Evolutionary conservation across 2,113 vertebrate species (phyloP), one percentile per base, ranked within the genome.

Genomic region (Hemicordylus capensis): DNA sequence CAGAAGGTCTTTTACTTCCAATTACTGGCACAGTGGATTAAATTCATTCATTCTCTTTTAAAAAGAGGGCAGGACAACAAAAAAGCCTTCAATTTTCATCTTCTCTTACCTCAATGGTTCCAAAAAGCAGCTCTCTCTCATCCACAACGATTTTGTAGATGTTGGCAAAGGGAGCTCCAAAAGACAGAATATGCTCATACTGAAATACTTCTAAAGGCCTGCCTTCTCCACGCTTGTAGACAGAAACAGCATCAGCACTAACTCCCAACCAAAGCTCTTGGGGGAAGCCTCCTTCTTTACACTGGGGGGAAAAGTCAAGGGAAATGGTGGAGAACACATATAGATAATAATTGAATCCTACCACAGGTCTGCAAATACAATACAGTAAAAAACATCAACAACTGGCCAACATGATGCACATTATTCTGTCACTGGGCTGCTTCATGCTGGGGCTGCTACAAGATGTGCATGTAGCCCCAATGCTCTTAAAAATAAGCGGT

Each of bases 141-240:
- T 99, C 98, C 28, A 99, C 97, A 0, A 98, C 95, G 0, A 99
- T 99, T 96, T 98, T 99, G 96, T 99, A 99, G 0, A 97, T 95
- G 91, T 98, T 99, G 79, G 98, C 94, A 88, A 97, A 96, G 0
- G 99, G 99, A 0, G 99, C 98, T 12, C 98, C 98, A 1, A 99
- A 99, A 6, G 99, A 99, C 20, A 99, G 96, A 88, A 99, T 99
- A 77, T 97, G 97, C 2, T 99, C 99, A 0, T 99, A 99, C 9
- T 97, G 97, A 93, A 99, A 99, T 76, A 98, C 96, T 92, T 99
- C 98, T 91, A 99, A 90, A 0, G 98, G 98, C 84, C 96, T 96
- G 1, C 97, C 96, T 90, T 99, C 98, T 2, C 98, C 98, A 1
- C 98, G 97, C 80, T 99, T 98, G 95, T 99, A 99, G 85, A 99